These are phyloP conservation scores for Pheosia tremula DNA, from an alignment of 2,888 invertebrate species.

Conservation along the genomic window DNA sequence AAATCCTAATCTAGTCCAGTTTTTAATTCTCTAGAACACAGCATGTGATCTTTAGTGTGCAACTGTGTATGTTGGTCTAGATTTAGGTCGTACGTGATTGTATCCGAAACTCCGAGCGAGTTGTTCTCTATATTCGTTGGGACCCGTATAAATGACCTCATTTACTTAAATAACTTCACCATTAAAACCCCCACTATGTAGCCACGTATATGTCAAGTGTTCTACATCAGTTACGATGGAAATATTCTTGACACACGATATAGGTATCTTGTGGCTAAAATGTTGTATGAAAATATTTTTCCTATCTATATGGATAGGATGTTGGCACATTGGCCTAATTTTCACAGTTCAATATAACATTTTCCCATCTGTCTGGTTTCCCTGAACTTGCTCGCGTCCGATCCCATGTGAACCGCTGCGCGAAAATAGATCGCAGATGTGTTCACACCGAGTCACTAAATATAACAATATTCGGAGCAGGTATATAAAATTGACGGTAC, in stretches of 20 bases:
- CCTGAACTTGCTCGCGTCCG: constrained; percentile 75
- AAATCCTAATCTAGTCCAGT: not conserved
- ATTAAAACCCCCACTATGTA: constrained; percentile 32
- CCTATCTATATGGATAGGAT: constrained; percentile 31
- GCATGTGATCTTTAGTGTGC: constrained; percentile 46
- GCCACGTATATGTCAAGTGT: constrained; percentile 14
- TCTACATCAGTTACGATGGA: constrained; percentile 43
- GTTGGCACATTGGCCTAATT: constrained; percentile 67
- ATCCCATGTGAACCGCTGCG: constrained; percentile 45
- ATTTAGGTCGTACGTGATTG: constrained; percentile 72
- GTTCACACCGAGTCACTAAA: constrained; percentile 49
- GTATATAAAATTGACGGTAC: constrained; percentile 7
- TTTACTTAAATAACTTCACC: constrained; percentile 45
- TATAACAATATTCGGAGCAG: constrained; percentile 35
- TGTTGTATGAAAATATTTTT: constrained; percentile 34
- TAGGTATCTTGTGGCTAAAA: constrained; percentile 35
- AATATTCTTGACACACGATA: constrained; percentile 24
- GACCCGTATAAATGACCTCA: constrained; percentile 52
- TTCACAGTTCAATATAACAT: constrained; percentile 68
- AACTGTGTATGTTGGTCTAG: constrained; percentile 51
- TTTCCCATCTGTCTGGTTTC: constrained; percentile 69
- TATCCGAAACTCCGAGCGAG: constrained; percentile 50
- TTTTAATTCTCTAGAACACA: constrained; percentile 29
- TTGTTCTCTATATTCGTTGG: constrained; percentile 52
- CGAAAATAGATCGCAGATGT: constrained; percentile 61